These are phyloP conservation scores for Sycophila sp. DNA, from an alignment of 1,140 invertebrate genomes.

Conservation along the genomic window DNA sequence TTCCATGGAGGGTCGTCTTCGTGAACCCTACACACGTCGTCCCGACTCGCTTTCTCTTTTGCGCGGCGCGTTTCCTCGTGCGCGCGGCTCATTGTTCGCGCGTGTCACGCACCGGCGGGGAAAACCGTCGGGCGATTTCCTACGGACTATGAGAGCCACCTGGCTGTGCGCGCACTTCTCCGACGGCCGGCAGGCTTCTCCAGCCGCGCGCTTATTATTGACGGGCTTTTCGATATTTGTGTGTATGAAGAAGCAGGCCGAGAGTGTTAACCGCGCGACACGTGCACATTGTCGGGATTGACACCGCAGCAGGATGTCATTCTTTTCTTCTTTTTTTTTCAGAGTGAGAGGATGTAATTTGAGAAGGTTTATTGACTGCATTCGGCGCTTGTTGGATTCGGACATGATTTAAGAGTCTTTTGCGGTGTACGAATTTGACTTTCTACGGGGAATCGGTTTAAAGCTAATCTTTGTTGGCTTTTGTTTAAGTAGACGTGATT, in stretches of 20 bases:
- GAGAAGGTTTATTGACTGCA: constrained; percentile 1
- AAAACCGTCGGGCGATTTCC: constrained; percentile 60
- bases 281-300: background rate
- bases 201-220: background rate
- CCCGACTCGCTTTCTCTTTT: background rate
- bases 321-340: background rate
- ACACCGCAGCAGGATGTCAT: background rate
- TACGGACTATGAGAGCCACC: constrained; percentile 47
- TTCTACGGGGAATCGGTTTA: too few relatives aligned
- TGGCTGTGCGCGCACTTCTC: constrained; percentile 39
- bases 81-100: constrained; percentile 55
- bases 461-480: too few relatives aligned
- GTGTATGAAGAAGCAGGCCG: background rate
- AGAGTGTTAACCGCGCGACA: too few relatives aligned
- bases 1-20: too few relatives aligned
- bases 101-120: constrained; percentile 59
- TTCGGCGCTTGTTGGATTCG: too few relatives aligned
- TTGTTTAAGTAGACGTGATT: too few relatives aligned
- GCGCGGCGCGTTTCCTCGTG: background rate
- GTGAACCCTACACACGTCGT: too few relatives aligned
- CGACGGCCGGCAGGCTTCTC: background rate
- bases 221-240: background rate
- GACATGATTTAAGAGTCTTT: too few relatives aligned
- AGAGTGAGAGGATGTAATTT: background rate
- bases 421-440: too few relatives aligned